These are phyloP conservation scores for Pseudochirops cupreus DNA, from an alignment of 2,797 vertebrate species.

Conservation along the genomic window DNA sequence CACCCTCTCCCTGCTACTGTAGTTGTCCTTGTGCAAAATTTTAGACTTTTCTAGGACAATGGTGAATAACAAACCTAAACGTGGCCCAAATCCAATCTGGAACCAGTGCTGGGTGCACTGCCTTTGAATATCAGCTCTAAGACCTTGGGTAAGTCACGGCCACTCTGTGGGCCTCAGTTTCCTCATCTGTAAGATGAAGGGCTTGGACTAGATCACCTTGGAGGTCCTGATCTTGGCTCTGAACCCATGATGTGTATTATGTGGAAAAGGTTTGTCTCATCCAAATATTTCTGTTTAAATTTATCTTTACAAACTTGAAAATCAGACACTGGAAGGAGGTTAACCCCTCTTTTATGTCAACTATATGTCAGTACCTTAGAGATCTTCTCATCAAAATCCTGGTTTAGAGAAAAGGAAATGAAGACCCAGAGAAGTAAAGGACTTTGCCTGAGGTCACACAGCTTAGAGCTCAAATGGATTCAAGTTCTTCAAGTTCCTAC, in stretches of 20 bases:
- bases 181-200: background rate
- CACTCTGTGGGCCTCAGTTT: background rate
- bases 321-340: background rate
- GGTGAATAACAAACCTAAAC: slow-evolving; percentile 37
- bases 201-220: background rate
- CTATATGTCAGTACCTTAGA: background rate
- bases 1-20: slow-evolving; percentile 6
- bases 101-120: background rate
- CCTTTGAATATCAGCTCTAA: background rate
- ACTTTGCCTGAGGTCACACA: background rate
- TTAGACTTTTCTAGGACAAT: slow-evolving; percentile 58
- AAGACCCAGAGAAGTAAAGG: background rate
- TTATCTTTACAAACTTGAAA: background rate
- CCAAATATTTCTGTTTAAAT: background rate
- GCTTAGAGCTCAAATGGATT: background rate
- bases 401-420: background rate
- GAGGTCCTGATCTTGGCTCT: background rate
- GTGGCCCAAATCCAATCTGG: slow-evolving; percentile 48
- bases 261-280: background rate
- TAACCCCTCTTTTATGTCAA: background rate
- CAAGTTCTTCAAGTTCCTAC: background rate
- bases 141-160: background rate
- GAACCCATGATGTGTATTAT: background rate
- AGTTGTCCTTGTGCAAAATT: slow-evolving; percentile 57
- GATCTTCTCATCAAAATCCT: background rate